These are phyloP conservation scores for Sanderia malayensis DNA, from an alignment of 30 jellyfish, hydroid and myxozoan species.

Conservation along the genomic window DNA sequence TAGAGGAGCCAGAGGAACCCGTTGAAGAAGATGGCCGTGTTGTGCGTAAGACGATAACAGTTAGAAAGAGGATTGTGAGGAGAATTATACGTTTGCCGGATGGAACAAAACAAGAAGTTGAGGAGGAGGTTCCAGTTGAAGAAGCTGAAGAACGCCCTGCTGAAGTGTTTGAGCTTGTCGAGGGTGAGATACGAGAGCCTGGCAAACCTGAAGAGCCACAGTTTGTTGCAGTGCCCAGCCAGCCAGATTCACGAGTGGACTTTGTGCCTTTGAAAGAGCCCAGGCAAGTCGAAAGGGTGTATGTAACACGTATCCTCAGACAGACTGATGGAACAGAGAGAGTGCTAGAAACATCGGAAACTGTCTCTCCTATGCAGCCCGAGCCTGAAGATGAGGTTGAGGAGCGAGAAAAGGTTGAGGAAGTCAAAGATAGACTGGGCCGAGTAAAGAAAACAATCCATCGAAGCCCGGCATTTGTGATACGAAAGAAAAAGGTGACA, in stretches of 20 bases:
- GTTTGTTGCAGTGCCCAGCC: background rate
- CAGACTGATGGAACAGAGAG: constrained; percentile 9
- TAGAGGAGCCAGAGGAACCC: constrained; percentile 40
- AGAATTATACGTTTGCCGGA: constrained; percentile 7
- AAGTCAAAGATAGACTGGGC: background rate
- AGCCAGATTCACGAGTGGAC: background rate
- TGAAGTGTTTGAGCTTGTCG: background rate
- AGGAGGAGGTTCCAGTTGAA: background rate
- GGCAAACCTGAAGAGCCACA: constrained; percentile 16
- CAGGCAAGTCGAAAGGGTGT: constrained; percentile 6
- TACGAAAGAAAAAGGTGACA: constrained; percentile 45
- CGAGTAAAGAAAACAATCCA: background rate
- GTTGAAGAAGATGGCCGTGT: constrained; percentile 18
- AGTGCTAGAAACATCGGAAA: constrained; percentile 10
- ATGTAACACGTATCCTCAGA: constrained; percentile 6
- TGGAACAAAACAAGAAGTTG: background rate
- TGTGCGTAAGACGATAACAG: constrained; percentile 4
- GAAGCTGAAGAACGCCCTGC: background rate
- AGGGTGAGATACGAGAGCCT: background rate
- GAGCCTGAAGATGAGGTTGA: background rate
- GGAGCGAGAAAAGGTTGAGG: background rate
- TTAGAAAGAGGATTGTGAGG: constrained; percentile 6
- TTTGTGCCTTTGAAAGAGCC: background rate
- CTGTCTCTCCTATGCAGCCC: constrained; percentile 6
- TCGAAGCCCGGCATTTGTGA: constrained; percentile 26